A percentile compares a stretch with the other conserved stretches of the same genome.
phyloP scores from a whole-genome alignment of 1,140 invertebrate species.

The Drosophila guanche region DNA sequence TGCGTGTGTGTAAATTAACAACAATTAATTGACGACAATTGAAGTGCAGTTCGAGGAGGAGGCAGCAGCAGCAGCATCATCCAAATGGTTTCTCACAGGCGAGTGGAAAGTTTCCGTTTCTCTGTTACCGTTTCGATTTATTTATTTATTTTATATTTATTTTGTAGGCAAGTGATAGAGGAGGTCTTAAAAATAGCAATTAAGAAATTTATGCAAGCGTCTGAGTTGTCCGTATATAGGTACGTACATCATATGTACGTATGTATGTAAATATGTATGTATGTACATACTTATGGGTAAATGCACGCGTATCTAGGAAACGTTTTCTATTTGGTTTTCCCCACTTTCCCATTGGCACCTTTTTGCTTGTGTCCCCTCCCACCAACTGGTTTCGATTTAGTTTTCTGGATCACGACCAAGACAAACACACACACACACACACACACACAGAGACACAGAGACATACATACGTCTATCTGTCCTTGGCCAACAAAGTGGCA shows the following conservation, averaged over 20 bases:
- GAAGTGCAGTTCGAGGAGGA: conserved; percentile 50
- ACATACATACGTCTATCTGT: conserved; percentile 18
- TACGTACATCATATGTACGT: conserved; percentile 13
- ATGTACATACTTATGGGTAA: conserved; percentile 5
- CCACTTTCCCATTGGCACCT: conserved; percentile 15
- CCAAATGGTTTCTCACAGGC: conserved; percentile 60
- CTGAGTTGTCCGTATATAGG: conserved; percentile 17
- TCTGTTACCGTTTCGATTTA: conserved; percentile 56
- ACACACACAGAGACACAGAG: too few relatives aligned
- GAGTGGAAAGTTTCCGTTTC: conserved; percentile 70
- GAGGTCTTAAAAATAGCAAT: conserved; percentile 70
- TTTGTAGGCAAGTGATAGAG: conserved; percentile 47
- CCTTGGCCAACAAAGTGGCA: conserved; percentile 37
- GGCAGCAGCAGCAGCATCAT: conserved; percentile 41
- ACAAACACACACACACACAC: conserved; percentile 1
- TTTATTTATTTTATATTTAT: conserved; percentile 33
- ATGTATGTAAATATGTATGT: conserved; percentile 7
- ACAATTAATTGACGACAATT: conserved; percentile 76
- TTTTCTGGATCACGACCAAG: conserved; percentile 50
- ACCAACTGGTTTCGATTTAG: conserved; percentile 38
- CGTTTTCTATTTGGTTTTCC: conserved; percentile 15
- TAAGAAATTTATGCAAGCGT: conserved; percentile 74
- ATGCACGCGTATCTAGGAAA: conserved; percentile 31
- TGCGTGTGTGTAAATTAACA: conserved; percentile 42
- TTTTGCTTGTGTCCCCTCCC: background rate